Evolutionary conservation across 2,888 invertebrate species (phyloP).

Genomic region (Rhopalosiphum nymphaeae): DNA sequence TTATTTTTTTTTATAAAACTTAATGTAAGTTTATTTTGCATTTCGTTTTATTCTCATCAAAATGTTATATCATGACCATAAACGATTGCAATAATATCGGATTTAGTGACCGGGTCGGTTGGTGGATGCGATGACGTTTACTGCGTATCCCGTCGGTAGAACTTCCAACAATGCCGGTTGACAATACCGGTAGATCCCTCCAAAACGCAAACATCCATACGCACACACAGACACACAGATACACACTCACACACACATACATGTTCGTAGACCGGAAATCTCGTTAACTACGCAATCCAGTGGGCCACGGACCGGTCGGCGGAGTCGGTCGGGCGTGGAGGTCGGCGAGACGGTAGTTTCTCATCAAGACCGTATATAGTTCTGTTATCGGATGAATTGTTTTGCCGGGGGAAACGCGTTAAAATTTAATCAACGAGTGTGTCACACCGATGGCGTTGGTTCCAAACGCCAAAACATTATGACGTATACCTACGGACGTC

Average conservation of each 20-base stretch:
- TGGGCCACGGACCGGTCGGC: background rate
- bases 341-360: background rate
- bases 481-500: background rate
- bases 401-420: background rate
- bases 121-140: background rate
- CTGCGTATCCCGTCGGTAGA: background rate
- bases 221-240: background rate
- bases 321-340: background rate
- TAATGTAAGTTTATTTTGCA: background rate
- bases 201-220: background rate
- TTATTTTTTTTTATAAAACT: background rate
- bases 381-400: conserved; percentile 18
- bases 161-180: background rate
- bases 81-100: background rate
- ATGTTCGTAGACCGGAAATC: background rate
- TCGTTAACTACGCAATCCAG: background rate
- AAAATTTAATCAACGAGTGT: conserved; percentile 21
- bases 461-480: background rate
- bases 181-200: background rate
- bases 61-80: background rate
- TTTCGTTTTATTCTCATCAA: background rate
- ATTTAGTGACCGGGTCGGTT: background rate
- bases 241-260: background rate
- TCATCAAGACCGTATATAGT: background rate
- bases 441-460: background rate